Conservation (phyloP, 2,113 vertebrate genomes). For the Triplophysa rosa region DNA sequence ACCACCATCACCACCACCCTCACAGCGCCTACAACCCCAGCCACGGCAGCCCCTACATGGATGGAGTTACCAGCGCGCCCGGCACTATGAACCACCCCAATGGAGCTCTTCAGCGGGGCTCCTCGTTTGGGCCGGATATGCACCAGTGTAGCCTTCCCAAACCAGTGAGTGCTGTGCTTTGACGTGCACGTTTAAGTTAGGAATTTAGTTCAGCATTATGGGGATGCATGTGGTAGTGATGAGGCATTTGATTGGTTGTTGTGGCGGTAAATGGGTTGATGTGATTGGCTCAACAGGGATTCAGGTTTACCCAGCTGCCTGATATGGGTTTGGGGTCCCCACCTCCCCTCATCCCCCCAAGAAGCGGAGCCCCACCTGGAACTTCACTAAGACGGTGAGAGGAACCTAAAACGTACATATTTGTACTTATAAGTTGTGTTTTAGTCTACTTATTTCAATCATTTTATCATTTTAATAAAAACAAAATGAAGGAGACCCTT, state of each 20-base stretch:
- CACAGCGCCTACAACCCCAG: constrained; percentile 83
- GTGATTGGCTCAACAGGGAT: constrained; percentile 78
- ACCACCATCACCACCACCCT: constrained; percentile 69
- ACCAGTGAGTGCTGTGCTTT: constrained; percentile 79
- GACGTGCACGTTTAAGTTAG: neutral
- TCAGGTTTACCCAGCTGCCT: constrained; percentile 96
- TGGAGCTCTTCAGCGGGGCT: constrained; percentile 85
- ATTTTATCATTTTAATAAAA: neutral
- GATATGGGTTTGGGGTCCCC: constrained; percentile 96
- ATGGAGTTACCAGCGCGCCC: constrained; percentile 95
- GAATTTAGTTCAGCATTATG: too few species aligned
- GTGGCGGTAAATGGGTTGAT: neutral
- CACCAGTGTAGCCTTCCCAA: constrained; percentile 97
- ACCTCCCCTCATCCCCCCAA: constrained; percentile 90
- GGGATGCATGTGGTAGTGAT: neutral
- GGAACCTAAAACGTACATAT: neutral
- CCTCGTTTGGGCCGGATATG: constrained; percentile 87
- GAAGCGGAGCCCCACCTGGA: constrained; percentile 87
- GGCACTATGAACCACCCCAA: constrained; percentile 93
- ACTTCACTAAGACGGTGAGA: constrained; percentile 83
- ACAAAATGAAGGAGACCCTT: constrained; percentile 1
- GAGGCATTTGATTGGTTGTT: constrained; percentile 33
- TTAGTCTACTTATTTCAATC: neutral
- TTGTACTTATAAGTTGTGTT: neutral
- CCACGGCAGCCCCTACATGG: constrained; percentile 87